These are phyloP conservation scores for Amphiduros pacificus DNA, from an alignment of 2,888 invertebrate species.

Conservation along the genomic window DNA sequence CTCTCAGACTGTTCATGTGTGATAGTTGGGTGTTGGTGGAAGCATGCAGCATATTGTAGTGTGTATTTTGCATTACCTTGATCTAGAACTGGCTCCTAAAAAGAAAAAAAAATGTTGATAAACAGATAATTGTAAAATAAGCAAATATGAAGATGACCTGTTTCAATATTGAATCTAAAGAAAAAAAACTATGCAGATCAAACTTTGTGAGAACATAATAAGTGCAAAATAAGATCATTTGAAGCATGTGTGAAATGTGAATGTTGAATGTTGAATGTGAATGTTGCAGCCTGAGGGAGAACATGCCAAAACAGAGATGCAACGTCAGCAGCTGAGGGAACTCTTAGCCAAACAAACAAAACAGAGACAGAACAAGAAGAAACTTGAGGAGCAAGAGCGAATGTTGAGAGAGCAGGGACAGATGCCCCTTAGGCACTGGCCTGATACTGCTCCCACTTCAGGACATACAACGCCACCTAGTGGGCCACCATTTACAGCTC, in stretches of 20 bases:
- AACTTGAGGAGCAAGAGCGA: constrained; percentile 39
- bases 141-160: too few relatives aligned
- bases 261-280: background rate
- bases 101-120: too few relatives aligned
- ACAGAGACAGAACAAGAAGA: constrained; percentile 62
- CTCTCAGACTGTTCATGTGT: too few relatives aligned
- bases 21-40: too few relatives aligned
- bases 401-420: constrained; percentile 39
- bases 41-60: too few relatives aligned
- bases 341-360: constrained; percentile 68
- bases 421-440: constrained; percentile 38
- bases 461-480: background rate
- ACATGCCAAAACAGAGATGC: constrained; percentile 18
- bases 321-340: constrained; percentile 74
- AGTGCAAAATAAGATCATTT: too few relatives aligned
- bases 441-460: constrained; percentile 23
- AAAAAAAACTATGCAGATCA: too few relatives aligned
- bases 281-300: constrained; percentile 5
- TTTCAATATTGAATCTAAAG: too few relatives aligned
- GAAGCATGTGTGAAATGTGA: background rate
- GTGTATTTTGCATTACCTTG: too few relatives aligned
- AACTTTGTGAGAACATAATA: too few relatives aligned
- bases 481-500: constrained; percentile 3
- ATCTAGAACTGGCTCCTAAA: too few relatives aligned
- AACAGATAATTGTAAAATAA: too few relatives aligned